Evolutionary conservation across 1,140 invertebrate species (phyloP).

Genomic region (Lutraria rhynchaena): DNA sequence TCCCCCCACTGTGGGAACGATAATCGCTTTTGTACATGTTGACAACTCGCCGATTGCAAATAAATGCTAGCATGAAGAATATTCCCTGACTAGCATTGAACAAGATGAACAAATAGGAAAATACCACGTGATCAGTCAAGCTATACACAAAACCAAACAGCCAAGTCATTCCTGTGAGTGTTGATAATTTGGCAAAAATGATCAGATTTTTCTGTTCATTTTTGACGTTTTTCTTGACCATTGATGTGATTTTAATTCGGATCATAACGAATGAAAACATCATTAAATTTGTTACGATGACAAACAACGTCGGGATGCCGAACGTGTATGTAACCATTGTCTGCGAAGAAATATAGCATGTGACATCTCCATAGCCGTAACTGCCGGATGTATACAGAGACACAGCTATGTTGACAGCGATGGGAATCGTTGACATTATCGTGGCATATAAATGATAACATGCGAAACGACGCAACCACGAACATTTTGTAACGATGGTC

Average conservation of each 20-base stretch:
- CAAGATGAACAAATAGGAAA: slow-evolving; percentile 28
- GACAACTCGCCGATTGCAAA: slow-evolving; percentile 4
- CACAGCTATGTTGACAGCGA: slow-evolving; percentile 1
- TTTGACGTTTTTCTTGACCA: not conserved
- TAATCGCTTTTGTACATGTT: slow-evolving; percentile 22
- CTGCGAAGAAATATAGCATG: slow-evolving; percentile 13
- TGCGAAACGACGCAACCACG: not conserved
- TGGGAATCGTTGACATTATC: not conserved
- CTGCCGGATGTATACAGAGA: not conserved
- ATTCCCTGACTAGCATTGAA: slow-evolving; percentile 36
- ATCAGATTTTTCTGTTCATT: slow-evolving; percentile 19
- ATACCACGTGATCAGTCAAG: not conserved
- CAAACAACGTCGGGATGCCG: not conserved
- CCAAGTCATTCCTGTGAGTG: slow-evolving; percentile 25
- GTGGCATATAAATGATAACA: slow-evolving; percentile 2
- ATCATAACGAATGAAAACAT: slow-evolving; percentile 9
- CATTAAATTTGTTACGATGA: not conserved
- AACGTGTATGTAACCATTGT: slow-evolving; percentile 5
- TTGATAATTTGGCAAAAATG: slow-evolving; percentile 29
- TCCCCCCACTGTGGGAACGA: no score
- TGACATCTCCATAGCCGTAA: not conserved
- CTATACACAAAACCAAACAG: slow-evolving; percentile 21
- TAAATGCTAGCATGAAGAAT: slow-evolving; percentile 23
- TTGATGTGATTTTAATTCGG: not conserved
- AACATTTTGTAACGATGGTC: not conserved